A percentile compares a stretch with the other conserved stretches of the same genome.
These are phyloP conservation scores for Erpornis zantholeuca DNA, from an alignment of 2,113 vertebrate genomes.

Conservation along the genomic window DNA sequence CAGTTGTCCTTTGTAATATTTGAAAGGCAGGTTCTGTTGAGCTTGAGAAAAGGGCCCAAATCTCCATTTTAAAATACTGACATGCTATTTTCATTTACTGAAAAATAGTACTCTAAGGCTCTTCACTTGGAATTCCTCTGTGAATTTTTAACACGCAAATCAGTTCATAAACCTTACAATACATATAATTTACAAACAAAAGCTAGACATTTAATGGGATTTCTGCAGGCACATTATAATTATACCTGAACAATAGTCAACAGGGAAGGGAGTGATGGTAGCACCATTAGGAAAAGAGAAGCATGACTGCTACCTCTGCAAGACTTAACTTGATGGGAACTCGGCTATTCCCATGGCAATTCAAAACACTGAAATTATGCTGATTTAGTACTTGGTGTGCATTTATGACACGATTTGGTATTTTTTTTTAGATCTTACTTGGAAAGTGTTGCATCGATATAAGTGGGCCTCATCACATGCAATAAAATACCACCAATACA, in stretches of 20 bases:
- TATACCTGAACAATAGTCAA: constrained; percentile 17
- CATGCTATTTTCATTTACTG: constrained; percentile 9
- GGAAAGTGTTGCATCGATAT: not conserved
- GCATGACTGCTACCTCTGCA: constrained; percentile 27
- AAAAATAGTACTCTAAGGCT: constrained; percentile 8
- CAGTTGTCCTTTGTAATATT: not conserved
- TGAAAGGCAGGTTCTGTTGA: not conserved
- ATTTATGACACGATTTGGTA: not conserved
- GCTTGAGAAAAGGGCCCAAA: not conserved
- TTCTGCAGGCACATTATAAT: constrained; percentile 33
- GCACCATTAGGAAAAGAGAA: constrained; percentile 37
- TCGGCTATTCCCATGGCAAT: not conserved
- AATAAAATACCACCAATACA: not conserved
- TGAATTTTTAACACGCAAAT: constrained; percentile 7
- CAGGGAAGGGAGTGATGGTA: constrained; percentile 27
- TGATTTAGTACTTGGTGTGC: not conserved
- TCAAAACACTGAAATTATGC: constrained; percentile 31
- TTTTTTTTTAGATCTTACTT: not conserved
- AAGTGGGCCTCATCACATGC: not conserved
- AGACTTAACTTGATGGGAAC: constrained; percentile 45
- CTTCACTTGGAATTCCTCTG: not conserved
- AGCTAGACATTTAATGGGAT: constrained; percentile 26
- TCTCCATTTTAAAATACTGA: not conserved
- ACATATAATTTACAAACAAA: constrained; percentile 31
- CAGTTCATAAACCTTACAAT: not conserved